Evolutionary conservation across 2,113 vertebrate genomes (phyloP).

Genomic region (Odontophorus gujanensis): DNA sequence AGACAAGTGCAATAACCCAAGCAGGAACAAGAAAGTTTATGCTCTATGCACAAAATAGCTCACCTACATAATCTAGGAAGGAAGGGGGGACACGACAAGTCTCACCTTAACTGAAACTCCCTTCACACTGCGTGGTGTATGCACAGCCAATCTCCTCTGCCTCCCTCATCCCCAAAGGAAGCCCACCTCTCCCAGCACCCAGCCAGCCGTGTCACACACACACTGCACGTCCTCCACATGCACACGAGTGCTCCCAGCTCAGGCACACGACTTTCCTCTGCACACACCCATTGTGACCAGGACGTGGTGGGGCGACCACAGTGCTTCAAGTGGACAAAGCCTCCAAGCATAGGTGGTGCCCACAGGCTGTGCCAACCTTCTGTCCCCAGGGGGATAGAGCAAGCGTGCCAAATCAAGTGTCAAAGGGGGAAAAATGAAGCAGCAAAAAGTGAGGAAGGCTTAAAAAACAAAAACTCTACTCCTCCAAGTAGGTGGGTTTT

Average conservation of each 20-base stretch:
- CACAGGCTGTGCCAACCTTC: neutral
- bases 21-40: neutral
- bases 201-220: neutral
- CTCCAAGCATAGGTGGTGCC: neutral
- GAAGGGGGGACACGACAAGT: neutral
- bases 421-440: neutral
- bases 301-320: neutral
- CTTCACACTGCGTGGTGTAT: neutral
- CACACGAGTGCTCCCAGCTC: neutral
- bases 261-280: neutral
- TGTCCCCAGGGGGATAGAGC: neutral
- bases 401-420: neutral
- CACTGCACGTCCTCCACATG: neutral
- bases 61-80: neutral
- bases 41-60: neutral
- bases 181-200: neutral
- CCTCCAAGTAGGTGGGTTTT: neutral
- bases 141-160: neutral
- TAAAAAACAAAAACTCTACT: conserved; percentile 45
- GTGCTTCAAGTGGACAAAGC: neutral
- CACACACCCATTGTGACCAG: accelerated
- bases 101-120: neutral
- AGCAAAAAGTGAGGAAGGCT: neutral
- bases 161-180: neutral
- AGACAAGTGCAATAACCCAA: neutral